phyloP scores from a whole-genome alignment of 2,113 vertebrate species.

The Megaceryle maxima region DNA sequence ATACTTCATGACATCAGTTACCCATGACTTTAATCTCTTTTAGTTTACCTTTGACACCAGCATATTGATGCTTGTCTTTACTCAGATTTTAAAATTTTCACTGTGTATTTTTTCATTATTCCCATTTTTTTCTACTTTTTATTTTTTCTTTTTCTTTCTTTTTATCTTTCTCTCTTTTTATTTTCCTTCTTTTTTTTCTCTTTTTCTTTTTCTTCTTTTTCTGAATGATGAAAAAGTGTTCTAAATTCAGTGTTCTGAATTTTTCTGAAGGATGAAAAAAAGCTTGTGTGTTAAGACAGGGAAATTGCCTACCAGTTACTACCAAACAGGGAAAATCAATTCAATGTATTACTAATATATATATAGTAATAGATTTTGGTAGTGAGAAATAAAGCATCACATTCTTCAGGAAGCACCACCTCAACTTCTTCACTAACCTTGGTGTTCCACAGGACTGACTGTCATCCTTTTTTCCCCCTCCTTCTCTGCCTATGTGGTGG shows the following conservation, averaged over 20 bases:
- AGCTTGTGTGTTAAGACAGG: background rate
- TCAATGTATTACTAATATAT: background rate
- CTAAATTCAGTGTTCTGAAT: too few relatives aligned
- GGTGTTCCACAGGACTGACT: background rate
- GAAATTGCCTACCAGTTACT: background rate
- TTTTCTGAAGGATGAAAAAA: background rate
- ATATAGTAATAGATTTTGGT: background rate
- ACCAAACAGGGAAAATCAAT: background rate
- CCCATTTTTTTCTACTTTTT: background rate
- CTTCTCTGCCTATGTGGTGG: background rate
- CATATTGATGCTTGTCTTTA: background rate
- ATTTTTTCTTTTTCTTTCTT: background rate
- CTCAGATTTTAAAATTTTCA: background rate
- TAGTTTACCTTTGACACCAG: slow-evolving; percentile 15
- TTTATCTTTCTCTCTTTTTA: background rate
- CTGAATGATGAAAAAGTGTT: too few relatives aligned
- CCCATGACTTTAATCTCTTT: slow-evolving; percentile 18
- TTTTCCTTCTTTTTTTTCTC: too few relatives aligned
- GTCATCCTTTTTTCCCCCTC: background rate
- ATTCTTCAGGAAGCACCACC: background rate
- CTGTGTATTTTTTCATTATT: slow-evolving; percentile 3
- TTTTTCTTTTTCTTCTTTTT: too few relatives aligned
- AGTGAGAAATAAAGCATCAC: background rate
- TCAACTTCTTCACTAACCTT: background rate
- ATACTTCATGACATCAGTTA: slow-evolving; percentile 25